A percentile compares a stretch with the other conserved stretches of the same genome.
phyloP scores from a whole-genome alignment of 2,797 vertebrate genomes.

The Anomalospiza imberbis region DNA sequence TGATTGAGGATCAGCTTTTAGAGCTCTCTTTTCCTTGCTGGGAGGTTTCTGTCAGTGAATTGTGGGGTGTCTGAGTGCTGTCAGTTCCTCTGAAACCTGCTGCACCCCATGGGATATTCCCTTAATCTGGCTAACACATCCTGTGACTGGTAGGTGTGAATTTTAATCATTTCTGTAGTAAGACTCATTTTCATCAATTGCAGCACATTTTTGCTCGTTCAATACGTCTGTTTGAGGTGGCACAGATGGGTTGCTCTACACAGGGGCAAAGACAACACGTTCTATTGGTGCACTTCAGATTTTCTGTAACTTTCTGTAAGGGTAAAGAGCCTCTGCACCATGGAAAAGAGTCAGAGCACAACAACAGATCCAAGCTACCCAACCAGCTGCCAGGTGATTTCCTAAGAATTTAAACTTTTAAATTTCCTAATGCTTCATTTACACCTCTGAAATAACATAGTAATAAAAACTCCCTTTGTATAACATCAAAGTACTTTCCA shows the following conservation, averaged over 20 bases:
- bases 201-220: background rate
- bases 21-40: background rate
- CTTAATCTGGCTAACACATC: slow-evolving; percentile 1
- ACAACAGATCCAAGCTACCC: background rate
- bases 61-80: background rate
- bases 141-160: background rate
- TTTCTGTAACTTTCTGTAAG: background rate
- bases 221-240: background rate
- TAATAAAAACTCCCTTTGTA: background rate
- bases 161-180: background rate
- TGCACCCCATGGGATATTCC: background rate
- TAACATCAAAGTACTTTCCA: background rate
- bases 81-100: background rate
- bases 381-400: background rate
- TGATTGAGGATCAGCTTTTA: background rate
- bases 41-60: background rate
- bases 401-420: background rate
- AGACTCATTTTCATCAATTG: background rate
- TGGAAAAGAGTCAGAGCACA: background rate
- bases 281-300: background rate
- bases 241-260: background rate
- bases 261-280: background rate
- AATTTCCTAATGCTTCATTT: background rate
- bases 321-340: background rate
- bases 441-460: background rate